Percentiles rank a stretch among this genome's conserved stretches.
Conservation (phyloP, 2,797 vertebrate genomes). For the Apodemus agrarius region DNA sequence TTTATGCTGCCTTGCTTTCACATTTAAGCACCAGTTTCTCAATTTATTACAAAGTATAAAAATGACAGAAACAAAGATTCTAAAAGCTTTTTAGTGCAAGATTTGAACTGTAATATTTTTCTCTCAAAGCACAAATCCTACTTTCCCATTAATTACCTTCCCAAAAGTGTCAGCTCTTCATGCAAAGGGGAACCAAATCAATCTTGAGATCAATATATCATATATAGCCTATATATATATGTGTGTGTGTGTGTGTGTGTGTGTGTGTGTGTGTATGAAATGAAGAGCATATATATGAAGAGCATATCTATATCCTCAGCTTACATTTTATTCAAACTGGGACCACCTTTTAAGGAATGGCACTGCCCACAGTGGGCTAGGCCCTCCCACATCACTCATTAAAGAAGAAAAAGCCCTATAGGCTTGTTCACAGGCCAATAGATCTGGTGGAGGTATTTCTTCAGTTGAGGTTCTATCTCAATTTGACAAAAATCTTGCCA, state of each 20-base stretch:
- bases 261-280: no score
- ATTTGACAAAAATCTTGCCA: no score
- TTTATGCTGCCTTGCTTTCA: slow-evolving; percentile 48
- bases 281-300: no score
- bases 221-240: background rate
- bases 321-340: background rate
- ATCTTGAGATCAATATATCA: background rate
- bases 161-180: background rate
- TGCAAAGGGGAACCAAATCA: background rate
- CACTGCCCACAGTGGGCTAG: background rate
- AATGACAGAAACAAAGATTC: slow-evolving; percentile 30
- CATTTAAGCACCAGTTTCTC: slow-evolving; percentile 22
- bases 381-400: background rate
- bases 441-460: background rate
- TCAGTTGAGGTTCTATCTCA: background rate
- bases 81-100: slow-evolving; percentile 32
- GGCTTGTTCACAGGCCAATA: background rate
- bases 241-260: no score
- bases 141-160: slow-evolving; percentile 21
- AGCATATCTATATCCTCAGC: no score
- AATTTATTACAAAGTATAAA: slow-evolving; percentile 28
- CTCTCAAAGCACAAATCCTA: background rate
- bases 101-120: slow-evolving; percentile 40
- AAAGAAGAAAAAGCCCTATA: background rate
- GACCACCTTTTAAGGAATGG: background rate